These are phyloP conservation scores for Brachyhypopomus gauderio DNA, from an alignment of 2,113 vertebrate genomes.

Conservation along the genomic window DNA sequence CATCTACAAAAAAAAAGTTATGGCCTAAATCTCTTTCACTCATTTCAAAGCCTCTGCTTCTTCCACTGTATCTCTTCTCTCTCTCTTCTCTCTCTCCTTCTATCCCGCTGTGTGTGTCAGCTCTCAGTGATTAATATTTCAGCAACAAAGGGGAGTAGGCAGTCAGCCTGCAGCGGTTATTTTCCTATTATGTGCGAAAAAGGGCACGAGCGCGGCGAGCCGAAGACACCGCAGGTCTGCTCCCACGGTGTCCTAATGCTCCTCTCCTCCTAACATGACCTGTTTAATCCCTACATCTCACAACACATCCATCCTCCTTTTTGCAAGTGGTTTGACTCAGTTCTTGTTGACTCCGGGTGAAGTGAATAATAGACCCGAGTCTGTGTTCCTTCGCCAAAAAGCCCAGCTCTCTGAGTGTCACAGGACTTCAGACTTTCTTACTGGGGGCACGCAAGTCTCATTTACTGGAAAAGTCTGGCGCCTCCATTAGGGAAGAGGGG, in stretches of 20 bases:
- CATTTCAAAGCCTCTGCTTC: neutral
- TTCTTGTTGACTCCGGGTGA: no score
- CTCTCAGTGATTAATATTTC: constrained; percentile 33
- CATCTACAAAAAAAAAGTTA: constrained; percentile 11
- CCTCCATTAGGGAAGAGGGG: neutral
- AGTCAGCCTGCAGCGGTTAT: neutral
- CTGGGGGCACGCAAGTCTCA: neutral
- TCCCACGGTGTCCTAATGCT: neutral
- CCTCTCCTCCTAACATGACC: neutral
- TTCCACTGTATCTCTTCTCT: neutral
- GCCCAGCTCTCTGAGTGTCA: neutral
- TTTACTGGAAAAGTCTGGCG: neutral
- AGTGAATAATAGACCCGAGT: neutral
- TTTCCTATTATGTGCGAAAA: neutral
- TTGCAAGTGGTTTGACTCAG: no score
- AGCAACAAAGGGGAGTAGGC: constrained; percentile 2
- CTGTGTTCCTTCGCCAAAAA: neutral
- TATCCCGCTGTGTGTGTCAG: neutral
- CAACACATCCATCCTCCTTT: neutral
- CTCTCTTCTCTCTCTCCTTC: neutral
- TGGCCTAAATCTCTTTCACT: neutral
- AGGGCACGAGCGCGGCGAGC: neutral
- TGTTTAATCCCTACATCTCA: neutral
- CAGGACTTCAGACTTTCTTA: neutral
- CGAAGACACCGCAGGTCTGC: neutral